A percentile compares a stretch with the other conserved stretches of the same genome.
phyloP scores from a whole-genome alignment of 1,140 invertebrate genomes.

The Zaprionus ghesquierei region DNA sequence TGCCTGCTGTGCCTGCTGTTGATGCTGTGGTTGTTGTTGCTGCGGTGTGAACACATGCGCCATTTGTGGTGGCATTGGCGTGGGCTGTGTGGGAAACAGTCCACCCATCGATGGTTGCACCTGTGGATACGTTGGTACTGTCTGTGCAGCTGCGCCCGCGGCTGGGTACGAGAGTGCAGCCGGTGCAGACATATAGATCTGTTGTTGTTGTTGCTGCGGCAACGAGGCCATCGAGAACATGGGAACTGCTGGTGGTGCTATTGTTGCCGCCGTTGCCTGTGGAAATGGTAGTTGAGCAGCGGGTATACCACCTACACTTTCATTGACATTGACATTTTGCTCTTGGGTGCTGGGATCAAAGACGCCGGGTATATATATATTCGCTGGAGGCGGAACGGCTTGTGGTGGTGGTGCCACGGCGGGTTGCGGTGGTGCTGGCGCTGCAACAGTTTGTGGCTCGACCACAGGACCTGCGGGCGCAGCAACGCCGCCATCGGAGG shows the following conservation, averaged over 20 bases:
- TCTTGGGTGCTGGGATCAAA: slow-evolving; percentile 51
- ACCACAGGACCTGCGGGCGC: slow-evolving; percentile 2
- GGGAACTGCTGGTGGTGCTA: slow-evolving; percentile 33
- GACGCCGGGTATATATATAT: slow-evolving; percentile 67
- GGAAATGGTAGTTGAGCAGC: slow-evolving; percentile 67
- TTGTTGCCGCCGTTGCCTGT: slow-evolving; percentile 55
- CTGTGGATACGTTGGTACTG: slow-evolving; percentile 78
- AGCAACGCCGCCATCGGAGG: background rate
- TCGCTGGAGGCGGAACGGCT: slow-evolving; percentile 50
- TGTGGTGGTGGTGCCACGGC: slow-evolving; percentile 35
- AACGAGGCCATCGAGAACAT: slow-evolving; percentile 40
- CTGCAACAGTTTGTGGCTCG: slow-evolving; percentile 9
- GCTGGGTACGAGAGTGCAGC: slow-evolving; percentile 69
- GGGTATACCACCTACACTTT: slow-evolving; percentile 54
- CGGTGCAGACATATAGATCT: slow-evolving; percentile 75
- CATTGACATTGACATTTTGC: slow-evolving; percentile 11
- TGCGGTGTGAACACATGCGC: slow-evolving; percentile 57
- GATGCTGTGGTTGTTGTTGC: slow-evolving; percentile 3
- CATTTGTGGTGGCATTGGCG: slow-evolving; percentile 77
- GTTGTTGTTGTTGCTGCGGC: slow-evolving; percentile 50
- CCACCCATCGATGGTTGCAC: slow-evolving; percentile 77
- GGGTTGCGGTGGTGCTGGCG: slow-evolving; percentile 16
- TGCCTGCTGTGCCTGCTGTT: background rate
- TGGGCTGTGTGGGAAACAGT: slow-evolving; percentile 69
- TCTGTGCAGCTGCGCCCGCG: slow-evolving; percentile 63